Conservation (phyloP, 1,140 invertebrate species). For the Lepidurus couesii region DNA sequence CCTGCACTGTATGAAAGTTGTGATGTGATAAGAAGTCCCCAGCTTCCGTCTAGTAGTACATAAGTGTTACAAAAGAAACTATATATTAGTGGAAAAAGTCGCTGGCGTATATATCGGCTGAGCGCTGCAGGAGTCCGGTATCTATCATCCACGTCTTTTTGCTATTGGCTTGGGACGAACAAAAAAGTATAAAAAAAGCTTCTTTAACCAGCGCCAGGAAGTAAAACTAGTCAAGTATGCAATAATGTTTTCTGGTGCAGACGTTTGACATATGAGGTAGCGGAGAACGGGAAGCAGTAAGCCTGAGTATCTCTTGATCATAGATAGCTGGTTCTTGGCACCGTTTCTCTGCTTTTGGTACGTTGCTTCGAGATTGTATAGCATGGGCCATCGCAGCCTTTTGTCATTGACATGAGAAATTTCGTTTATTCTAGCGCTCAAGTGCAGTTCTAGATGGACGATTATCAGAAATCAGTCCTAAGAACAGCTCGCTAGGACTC, state of each 20-base stretch:
- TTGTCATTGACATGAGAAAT: neutral
- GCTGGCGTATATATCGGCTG: too few species aligned
- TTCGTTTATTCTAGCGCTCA: neutral
- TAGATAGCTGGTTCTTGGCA: conserved; percentile 16
- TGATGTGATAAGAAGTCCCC: too few species aligned
- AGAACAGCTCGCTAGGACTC: neutral
- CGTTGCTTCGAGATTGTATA: neutral
- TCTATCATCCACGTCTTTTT: too few species aligned
- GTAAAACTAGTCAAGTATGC: neutral
- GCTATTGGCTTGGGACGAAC: too few species aligned
- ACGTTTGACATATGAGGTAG: conserved; percentile 10
- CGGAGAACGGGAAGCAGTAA: neutral
- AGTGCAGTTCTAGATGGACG: neutral
- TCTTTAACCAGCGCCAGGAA: neutral
- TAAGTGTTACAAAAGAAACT: too few species aligned
- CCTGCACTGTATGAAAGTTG: too few species aligned
- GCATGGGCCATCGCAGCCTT: neutral
- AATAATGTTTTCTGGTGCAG: neutral
- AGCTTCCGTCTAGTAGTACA: too few species aligned
- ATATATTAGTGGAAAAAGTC: too few species aligned
- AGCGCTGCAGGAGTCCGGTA: too few species aligned
- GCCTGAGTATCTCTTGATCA: neutral
- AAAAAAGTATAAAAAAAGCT: neutral
- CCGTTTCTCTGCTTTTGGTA: neutral
- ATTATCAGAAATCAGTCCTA: too few species aligned